Evolutionary conservation across 2,797 vertebrate species (phyloP).

Genomic region (Peromyscus melanophrys): DNA sequence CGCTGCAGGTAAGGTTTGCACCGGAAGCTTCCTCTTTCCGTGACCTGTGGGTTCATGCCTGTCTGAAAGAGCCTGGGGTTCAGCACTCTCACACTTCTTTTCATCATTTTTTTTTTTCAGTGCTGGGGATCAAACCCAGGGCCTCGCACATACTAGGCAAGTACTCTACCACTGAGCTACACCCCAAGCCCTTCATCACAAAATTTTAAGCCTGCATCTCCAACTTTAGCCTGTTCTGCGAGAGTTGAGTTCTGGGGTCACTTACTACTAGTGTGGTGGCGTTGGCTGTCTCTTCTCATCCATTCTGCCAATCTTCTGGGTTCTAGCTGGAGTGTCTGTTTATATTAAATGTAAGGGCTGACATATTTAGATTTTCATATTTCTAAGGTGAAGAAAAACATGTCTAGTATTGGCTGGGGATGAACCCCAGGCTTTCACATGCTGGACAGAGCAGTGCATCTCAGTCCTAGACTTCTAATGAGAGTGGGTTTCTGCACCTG

Average conservation of each 20-base stretch:
- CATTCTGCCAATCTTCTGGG: background rate
- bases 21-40: background rate
- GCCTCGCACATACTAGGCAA: constrained; percentile 50
- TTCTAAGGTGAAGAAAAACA: background rate
- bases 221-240: constrained; percentile 8
- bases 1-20: constrained; percentile 93
- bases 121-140: constrained; percentile 50
- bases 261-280: background rate
- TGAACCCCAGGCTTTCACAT: background rate
- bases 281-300: constrained; percentile 61
- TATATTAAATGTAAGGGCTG: background rate
- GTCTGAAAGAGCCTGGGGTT: constrained; percentile 9
- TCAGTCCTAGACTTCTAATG: background rate
- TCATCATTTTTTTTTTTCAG: constrained; percentile 40
- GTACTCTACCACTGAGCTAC: constrained; percentile 31
- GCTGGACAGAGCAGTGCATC: background rate
- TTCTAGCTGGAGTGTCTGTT: background rate
- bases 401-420: background rate
- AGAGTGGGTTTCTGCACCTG: background rate
- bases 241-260: constrained; percentile 35
- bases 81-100: constrained; percentile 23
- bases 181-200: constrained; percentile 14
- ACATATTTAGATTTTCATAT: background rate
- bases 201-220: constrained; percentile 37
- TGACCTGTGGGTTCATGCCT: background rate